Conservation (phyloP, 1,140 invertebrate species). For the Lamellibrachia luymesi region DNA sequence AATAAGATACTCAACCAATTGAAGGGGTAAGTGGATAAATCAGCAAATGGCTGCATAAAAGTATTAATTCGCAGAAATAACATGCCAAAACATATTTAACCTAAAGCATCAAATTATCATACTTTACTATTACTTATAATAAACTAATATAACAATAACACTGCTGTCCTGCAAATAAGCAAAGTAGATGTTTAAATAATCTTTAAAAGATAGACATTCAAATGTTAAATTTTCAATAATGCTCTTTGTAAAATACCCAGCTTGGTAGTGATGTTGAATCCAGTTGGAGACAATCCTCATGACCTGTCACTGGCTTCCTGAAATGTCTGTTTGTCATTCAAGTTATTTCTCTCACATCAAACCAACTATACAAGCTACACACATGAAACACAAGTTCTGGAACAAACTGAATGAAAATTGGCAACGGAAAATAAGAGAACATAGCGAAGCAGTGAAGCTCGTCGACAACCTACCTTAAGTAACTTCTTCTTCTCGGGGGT, state of each 20-base stretch:
- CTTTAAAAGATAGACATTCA: not conserved
- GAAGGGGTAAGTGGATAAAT: not conserved
- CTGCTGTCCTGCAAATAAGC: not conserved
- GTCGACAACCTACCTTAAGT: constrained; percentile 26
- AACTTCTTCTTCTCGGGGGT: constrained; percentile 33
- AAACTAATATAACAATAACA: not conserved
- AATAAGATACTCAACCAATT: not conserved
- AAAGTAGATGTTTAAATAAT: not conserved
- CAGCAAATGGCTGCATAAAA: not conserved
- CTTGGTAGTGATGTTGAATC: too few species aligned
- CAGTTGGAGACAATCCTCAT: not conserved
- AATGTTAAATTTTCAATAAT: not conserved
- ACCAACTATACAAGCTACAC: not conserved
- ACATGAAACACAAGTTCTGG: not conserved
- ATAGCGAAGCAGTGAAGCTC: not conserved
- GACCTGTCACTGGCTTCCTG: not conserved
- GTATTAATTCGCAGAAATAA: not conserved
- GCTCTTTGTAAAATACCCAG: too few species aligned
- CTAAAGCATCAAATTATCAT: too few species aligned
- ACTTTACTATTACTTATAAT: too few species aligned
- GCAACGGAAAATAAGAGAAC: not conserved
- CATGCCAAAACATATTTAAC: too few species aligned
- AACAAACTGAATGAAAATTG: not conserved
- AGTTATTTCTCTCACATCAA: not conserved
- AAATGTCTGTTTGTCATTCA: not conserved